Evolutionary conservation across 2,797 vertebrate species (phyloP), one percentile per base, ranked within the genome.

Genomic region (Takifugu rubripes): DNA sequence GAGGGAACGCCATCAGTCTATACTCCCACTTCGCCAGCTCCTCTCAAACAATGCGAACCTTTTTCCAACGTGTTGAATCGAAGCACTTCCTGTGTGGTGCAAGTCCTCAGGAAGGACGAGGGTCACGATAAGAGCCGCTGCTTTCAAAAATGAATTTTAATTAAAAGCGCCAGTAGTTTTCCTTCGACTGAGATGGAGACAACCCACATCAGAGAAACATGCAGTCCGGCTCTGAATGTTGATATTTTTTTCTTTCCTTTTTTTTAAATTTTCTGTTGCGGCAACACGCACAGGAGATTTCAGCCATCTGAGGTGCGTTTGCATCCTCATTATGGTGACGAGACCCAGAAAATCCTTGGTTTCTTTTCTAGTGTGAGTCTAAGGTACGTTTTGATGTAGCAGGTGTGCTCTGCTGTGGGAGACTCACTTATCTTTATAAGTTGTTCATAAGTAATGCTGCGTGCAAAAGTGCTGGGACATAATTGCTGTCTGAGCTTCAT

Each of bases 131-230:
- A 68, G 61, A 56, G 64, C 42, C 10, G 49, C 49, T 24, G 45
- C 61, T 66, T 57, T 68, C 66, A 33, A 81, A 7, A 68, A 74
- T 10, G 4, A 33, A 64, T 25, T 66, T 59, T 71, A 76, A 83
- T 75, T 70, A 73, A 81, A 79, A 72, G 70, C 77, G 62, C 50
- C 62, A 2, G 44, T 50, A 40, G 55, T 62, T 78, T 40, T 64
- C 54, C 54, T 61, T 12, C 36, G 51, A 52, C 61, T 57, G 33
- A 3, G 3, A 21, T 26, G 55, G 52, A 44, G 43, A 36, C 25
- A 3, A 3, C 2, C 52, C 10, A 55, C 49, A 49, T 49, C 49
- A n/a, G 52, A 56, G 44, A 49, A 55, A 36, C 45, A 52, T 40
- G 25, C n/a, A 29, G 49, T 27, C 58, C 62, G n/a, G 26, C 1